Conservation (phyloP, 2,888 invertebrate species). For the Busseola fusca region DNA sequence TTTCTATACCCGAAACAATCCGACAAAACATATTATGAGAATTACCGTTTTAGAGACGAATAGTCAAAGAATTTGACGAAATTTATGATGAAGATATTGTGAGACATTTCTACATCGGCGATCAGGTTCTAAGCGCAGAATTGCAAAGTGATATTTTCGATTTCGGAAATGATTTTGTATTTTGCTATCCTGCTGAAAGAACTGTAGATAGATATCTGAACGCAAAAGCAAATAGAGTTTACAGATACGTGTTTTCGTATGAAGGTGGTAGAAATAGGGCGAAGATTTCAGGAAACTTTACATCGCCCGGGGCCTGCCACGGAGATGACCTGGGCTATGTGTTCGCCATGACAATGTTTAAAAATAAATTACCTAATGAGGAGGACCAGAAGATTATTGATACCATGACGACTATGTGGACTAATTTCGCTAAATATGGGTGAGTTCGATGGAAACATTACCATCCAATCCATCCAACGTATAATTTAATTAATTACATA, state of each 20-base stretch:
- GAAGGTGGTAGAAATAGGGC: constrained; percentile 40
- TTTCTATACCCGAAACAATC: constrained; percentile 46
- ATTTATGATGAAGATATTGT: constrained; percentile 29
- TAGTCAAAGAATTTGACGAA: constrained; percentile 27
- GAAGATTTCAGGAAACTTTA: constrained; percentile 30
- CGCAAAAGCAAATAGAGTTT: constrained; percentile 32
- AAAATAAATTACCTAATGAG: constrained; percentile 14
- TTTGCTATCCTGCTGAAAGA: constrained; percentile 42
- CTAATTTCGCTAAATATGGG: constrained; percentile 52
- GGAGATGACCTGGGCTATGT: constrained; percentile 46
- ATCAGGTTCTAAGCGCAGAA: constrained; percentile 6
- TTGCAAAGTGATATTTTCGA: constrained; percentile 37
- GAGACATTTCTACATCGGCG: constrained; percentile 48
- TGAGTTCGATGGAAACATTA: constrained; percentile 8
- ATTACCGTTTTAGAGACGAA: constrained; percentile 40
- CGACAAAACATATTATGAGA: constrained; percentile 33
- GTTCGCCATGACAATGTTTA: constrained; percentile 25
- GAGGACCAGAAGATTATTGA: constrained; percentile 50
- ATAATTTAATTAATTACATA: not conserved
- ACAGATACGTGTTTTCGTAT: constrained; percentile 44
- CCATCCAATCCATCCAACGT: not conserved
- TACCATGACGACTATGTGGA: constrained; percentile 48
- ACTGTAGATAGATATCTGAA: constrained; percentile 39
- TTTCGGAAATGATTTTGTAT: constrained; percentile 43
- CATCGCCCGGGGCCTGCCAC: constrained; percentile 39